Conservation (phyloP, 2,888 invertebrate genomes). For the Hydrotaea cyrtoneurina region DNA sequence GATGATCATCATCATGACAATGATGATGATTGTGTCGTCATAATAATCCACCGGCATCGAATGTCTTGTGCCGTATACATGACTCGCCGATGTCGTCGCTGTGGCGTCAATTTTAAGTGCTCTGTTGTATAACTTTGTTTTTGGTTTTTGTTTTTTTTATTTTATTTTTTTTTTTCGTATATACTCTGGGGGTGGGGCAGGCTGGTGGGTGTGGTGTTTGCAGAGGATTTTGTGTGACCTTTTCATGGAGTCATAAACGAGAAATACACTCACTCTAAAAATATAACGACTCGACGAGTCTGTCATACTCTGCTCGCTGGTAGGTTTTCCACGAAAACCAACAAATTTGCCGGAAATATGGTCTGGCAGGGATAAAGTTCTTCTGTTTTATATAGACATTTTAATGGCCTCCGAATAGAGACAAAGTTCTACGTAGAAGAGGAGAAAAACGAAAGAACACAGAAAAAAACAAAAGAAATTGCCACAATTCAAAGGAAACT, state of each 20-base stretch:
- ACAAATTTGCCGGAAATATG: too few species aligned
- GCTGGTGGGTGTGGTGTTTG: background rate
- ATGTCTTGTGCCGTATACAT: background rate
- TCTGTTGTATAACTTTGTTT: slow-evolving; percentile 54
- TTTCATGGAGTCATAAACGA: slow-evolving; percentile 35
- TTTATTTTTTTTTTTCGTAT: too few species aligned
- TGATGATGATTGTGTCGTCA: background rate
- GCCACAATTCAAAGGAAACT: background rate
- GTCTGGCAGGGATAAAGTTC: too few species aligned
- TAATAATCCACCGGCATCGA: slow-evolving; percentile 16
- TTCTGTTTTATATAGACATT: too few species aligned
- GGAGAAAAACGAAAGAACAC: too few species aligned
- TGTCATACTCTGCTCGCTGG: background rate
- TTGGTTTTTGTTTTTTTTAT: background rate
- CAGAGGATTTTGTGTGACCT: slow-evolving; percentile 21
- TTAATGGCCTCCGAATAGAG: too few species aligned
- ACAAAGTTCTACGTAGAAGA: too few species aligned
- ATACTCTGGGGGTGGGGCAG: background rate
- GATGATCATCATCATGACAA: background rate
- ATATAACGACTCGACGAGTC: background rate
- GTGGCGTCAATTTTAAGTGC: slow-evolving; percentile 63
- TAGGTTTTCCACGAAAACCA: background rate
- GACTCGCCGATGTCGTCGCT: slow-evolving; percentile 42
- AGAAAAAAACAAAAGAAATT: background rate
- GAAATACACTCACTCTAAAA: slow-evolving; percentile 29